phyloP scores from a whole-genome alignment of 1,140 invertebrate species.

The Trichonephila clavipes region DNA sequence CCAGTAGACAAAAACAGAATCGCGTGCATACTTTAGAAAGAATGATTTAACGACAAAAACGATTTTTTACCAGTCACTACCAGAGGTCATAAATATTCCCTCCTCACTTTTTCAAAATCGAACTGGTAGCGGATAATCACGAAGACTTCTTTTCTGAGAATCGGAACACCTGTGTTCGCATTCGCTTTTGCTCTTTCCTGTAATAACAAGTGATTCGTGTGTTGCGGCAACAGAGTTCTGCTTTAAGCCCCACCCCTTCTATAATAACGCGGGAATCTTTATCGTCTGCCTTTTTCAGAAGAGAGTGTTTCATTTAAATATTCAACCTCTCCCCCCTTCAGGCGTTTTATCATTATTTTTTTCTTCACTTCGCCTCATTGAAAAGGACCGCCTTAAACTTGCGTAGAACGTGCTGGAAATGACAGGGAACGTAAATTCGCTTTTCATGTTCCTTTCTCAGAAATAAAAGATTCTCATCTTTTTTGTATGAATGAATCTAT shows the following conservation, averaged over 20 bases:
- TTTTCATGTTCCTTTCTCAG: background rate
- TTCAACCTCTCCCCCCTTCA: background rate
- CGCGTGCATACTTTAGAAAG: too few relatives aligned
- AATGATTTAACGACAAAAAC: conserved; percentile 43
- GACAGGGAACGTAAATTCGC: background rate
- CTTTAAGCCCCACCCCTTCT: conserved; percentile 15
- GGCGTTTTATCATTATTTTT: background rate
- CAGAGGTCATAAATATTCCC: conserved; percentile 52
- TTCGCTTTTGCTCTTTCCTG: conserved; percentile 44
- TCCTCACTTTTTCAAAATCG: conserved; percentile 60
- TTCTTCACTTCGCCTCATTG: background rate
- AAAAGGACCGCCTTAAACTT: background rate
- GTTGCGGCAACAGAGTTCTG: background rate
- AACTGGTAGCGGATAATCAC: conserved; percentile 49
- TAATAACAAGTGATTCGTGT: conserved; percentile 64
- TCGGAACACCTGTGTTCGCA: conserved; percentile 21
- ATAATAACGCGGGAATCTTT: conserved; percentile 52
- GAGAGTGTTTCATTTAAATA: conserved; percentile 38
- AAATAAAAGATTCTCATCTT: background rate
- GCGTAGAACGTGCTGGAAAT: conserved; percentile 34
- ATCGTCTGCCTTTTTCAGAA: conserved; percentile 35
- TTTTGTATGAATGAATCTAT: background rate
- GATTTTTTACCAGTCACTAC: conserved; percentile 8
- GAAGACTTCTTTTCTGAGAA: conserved; percentile 59
- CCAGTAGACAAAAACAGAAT: background rate